phyloP scores from a whole-genome alignment of 2,888 invertebrate genomes.

The Antheraea assamensis region DNA sequence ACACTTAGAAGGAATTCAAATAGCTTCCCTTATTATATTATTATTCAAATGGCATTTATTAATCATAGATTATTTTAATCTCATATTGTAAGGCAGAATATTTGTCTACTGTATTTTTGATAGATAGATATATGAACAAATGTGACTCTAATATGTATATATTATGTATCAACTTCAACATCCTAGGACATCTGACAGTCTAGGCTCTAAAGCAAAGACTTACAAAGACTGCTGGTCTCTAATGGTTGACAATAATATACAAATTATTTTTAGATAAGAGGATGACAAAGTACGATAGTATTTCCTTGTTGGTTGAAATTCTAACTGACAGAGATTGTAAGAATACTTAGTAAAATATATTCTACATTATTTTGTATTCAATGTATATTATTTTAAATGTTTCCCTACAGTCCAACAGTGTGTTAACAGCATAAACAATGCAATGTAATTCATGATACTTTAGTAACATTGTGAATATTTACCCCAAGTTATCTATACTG shows the following conservation, averaged over 20 bases:
- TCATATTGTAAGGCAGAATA: background rate
- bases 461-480: background rate
- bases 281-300: background rate
- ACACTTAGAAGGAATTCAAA: background rate
- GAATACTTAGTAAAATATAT: too few relatives aligned
- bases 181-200: background rate
- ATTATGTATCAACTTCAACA: too few relatives aligned
- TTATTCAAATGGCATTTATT: background rate
- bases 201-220: background rate
- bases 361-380: too few relatives aligned
- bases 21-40: background rate
- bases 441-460: too few relatives aligned
- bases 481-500: background rate
- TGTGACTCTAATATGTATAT: too few relatives aligned
- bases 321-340: too few relatives aligned
- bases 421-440: background rate
- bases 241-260: background rate
- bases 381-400: background rate
- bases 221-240: background rate
- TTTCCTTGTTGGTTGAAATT: background rate
- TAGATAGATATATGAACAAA: background rate
- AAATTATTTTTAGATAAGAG: background rate
- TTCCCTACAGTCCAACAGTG: background rate
- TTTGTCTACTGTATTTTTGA: background rate
- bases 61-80: background rate